Percentiles rank a stretch among this genome's conserved stretches.
These are phyloP conservation scores for Mormyrus proboscirostris DNA, from an alignment of 2,797 vertebrate genomes.

Conservation along the genomic window DNA sequence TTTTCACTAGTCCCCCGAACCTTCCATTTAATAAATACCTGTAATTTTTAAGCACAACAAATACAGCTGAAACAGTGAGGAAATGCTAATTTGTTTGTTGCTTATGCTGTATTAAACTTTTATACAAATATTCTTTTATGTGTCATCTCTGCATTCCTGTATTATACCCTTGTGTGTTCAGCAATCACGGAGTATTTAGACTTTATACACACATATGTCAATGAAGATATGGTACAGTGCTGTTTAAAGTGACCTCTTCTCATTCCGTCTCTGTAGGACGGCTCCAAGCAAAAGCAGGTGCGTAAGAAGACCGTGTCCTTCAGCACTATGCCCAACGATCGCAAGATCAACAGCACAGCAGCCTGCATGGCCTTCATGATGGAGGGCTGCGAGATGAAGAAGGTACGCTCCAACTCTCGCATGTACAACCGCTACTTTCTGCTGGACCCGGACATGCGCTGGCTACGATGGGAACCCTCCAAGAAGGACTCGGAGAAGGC, in stretches of 20 bases:
- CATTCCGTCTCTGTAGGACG: conserved; percentile 60
- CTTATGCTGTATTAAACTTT: background rate
- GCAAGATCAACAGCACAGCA: conserved; percentile 85
- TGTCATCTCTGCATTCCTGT: background rate
- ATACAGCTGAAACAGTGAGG: background rate
- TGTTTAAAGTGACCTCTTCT: background rate
- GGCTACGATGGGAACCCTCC: conserved; percentile 83
- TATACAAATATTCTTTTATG: background rate
- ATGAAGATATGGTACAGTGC: background rate
- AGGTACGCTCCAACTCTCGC: conserved; percentile 86
- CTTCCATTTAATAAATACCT: background rate
- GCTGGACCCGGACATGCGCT: conserved; percentile 80
- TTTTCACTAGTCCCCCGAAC: background rate
- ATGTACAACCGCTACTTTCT: conserved; percentile 91
- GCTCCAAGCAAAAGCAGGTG: conserved; percentile 73
- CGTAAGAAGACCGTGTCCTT: conserved; percentile 88
- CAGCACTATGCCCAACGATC: conserved; percentile 84
- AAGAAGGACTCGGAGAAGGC: conserved; percentile 90
- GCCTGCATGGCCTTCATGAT: conserved; percentile 91
- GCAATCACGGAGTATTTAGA: background rate
- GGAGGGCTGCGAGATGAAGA: conserved; percentile 91
- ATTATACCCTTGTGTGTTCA: background rate
- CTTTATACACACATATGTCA: background rate
- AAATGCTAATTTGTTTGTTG: background rate
- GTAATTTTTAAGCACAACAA: background rate